Evolutionary conservation across 2,113 vertebrate genomes (phyloP), one percentile per base, ranked within the genome.

Genomic region (Neogale vison): DNA sequence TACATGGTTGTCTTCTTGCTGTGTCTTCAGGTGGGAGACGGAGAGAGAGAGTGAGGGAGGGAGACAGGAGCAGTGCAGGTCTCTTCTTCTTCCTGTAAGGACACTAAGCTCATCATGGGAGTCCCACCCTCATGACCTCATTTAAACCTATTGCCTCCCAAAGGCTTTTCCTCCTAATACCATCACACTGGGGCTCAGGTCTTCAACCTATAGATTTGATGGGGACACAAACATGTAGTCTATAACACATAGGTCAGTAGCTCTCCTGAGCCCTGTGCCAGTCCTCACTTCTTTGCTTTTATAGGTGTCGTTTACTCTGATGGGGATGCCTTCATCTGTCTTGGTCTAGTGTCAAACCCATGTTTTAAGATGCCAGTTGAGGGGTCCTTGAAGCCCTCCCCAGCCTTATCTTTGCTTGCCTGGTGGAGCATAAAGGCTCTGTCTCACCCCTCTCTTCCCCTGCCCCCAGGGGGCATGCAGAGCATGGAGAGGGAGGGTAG

Each of bases 181-280:
- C 10, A 47, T 31, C n/a, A 34, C 36, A 24, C 0, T 3, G 13
- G 7, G 13, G 4, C 0, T 52, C 61, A 59, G 18, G 11, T 21
- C 47, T 84, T 94, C 72, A 79, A 2, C 55, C 23, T 47, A 6
- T 34, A 31, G 11, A 17, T 57, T 12, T 31, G 14, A 4, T 6
- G 3, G 31, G 42, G 24, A 57, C 1, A 50, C 15, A 83, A 21
- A 52, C 20, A 12, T 47, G 52, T 29, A 7, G 63, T 80, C 34
- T 29, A 34, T 52, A 20, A 39, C 31, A 92, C 1, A 0, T 7
- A 18, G 23, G 9, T 59, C 24, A 61, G 34, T 17, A 8, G 9
- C 8, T 45, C 29, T 67, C 81, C 50, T 76, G 39, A 92, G 55
- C 13, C 67, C 31, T 7, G 14, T 29, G 14, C 36, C 67, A 50